Conservation (phyloP, 2,113 vertebrate species). For the Pedionomus torquatus region DNA sequence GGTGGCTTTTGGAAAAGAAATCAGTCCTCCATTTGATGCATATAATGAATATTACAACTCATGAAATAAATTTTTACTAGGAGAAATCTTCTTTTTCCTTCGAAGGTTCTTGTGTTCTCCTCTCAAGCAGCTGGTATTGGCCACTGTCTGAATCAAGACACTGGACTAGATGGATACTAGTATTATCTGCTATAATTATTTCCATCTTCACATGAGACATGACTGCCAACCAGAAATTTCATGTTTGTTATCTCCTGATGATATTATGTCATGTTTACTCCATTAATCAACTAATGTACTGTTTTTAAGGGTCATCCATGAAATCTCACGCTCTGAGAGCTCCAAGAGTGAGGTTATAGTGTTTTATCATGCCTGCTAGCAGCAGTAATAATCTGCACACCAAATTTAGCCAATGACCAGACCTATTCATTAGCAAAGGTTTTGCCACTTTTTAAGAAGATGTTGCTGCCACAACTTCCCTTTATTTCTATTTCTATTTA, state of each 20-base stretch:
- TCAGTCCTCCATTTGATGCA: neutral
- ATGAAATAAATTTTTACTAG: neutral
- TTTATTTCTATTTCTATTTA: neutral
- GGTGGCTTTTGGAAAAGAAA: neutral
- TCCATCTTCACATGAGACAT: neutral
- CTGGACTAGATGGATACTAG: neutral
- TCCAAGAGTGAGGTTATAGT: neutral
- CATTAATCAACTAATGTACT: neutral
- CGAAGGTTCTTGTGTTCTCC: neutral
- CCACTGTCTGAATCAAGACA: neutral
- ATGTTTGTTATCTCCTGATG: neutral
- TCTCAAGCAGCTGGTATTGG: neutral
- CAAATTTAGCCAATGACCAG: neutral
- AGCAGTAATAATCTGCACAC: neutral
- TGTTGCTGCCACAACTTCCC: neutral
- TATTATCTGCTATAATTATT: neutral
- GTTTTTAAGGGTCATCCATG: neutral
- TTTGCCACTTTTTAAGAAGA: neutral
- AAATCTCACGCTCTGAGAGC: neutral
- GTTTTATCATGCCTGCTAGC: neutral
- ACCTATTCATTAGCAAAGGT: neutral
- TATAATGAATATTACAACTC: neutral
- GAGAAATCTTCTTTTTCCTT: neutral
- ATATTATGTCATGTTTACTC: neutral
- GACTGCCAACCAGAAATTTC: neutral